These are phyloP conservation scores for Aphrocallistes beatrix DNA, from an alignment of 37 sponge, comb jelly and placozoan species.

Conservation along the genomic window DNA sequence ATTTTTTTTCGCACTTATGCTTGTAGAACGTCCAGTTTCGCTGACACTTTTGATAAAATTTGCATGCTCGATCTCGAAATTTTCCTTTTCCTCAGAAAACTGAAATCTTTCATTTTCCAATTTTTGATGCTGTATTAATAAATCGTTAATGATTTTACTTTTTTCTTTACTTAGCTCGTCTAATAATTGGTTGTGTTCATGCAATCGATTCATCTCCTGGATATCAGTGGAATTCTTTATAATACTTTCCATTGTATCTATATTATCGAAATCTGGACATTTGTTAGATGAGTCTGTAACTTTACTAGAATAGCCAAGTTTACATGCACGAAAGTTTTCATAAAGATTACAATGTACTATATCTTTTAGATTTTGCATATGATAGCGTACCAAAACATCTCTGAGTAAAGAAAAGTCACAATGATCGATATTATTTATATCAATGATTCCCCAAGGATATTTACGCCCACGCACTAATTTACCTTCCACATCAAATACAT, in stretches of 20 bases:
- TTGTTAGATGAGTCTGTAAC: neutral
- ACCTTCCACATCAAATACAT: neutral
- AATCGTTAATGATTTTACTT: neutral
- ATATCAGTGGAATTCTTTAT: neutral
- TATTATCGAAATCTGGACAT: neutral
- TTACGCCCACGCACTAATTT: neutral
- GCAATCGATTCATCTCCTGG: neutral
- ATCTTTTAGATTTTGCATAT: conserved; percentile 4
- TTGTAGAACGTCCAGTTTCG: neutral
- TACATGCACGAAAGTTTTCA: neutral
- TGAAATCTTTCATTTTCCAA: neutral
- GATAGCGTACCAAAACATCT: neutral
- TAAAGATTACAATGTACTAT: neutral
- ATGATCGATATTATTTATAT: neutral
- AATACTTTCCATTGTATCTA: neutral
- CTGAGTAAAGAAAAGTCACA: neutral
- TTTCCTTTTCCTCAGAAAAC: neutral
- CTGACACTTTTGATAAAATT: neutral
- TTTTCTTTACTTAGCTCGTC: neutral
- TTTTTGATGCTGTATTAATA: neutral
- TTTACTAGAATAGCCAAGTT: neutral
- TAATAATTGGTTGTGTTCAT: neutral
- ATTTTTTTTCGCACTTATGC: neutral
- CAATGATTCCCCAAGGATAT: neutral
- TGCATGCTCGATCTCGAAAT: neutral